A percentile compares a stretch with the other conserved stretches of the same genome.
These are phyloP conservation scores for Metellina segmentata DNA, from an alignment of 2,888 invertebrate species.

Conservation along the genomic window DNA sequence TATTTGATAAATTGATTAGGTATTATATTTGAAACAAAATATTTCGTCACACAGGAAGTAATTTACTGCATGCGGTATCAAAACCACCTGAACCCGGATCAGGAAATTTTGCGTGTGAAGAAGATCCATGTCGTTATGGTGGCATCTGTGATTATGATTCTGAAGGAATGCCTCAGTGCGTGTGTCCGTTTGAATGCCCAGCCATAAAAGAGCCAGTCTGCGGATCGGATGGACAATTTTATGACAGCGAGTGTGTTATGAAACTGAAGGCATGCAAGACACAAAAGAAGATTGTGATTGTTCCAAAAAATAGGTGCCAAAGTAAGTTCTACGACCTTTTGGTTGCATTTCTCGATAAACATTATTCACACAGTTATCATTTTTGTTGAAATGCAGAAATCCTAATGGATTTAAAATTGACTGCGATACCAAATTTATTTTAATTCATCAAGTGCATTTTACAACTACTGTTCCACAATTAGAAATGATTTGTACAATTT, in stretches of 20 bases:
- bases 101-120: slow-evolving; percentile 66
- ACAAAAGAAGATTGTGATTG: slow-evolving; percentile 89
- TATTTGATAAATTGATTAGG: neutral
- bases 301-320: slow-evolving; percentile 91
- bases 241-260: slow-evolving; percentile 92
- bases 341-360: too few species aligned
- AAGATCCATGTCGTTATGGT: slow-evolving; percentile 84
- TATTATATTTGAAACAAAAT: neutral
- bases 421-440: too few species aligned
- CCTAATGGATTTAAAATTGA: too few species aligned
- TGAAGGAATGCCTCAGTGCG: slow-evolving; percentile 88
- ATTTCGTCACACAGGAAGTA: neutral
- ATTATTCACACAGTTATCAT: too few species aligned
- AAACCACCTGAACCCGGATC: slow-evolving; percentile 67
- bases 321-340: slow-evolving; percentile 82
- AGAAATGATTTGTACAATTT: too few species aligned
- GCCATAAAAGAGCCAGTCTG: slow-evolving; percentile 85
- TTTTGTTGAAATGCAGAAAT: too few species aligned
- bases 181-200: slow-evolving; percentile 83
- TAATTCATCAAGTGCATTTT: too few species aligned
- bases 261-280: slow-evolving; percentile 92
- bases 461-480: too few species aligned
- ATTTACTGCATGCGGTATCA: slow-evolving; percentile 7
- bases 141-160: slow-evolving; percentile 85
- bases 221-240: slow-evolving; percentile 90